Evolutionary conservation across 2,113 vertebrate genomes (phyloP).

Genomic region (Hippopotamus amphibius): DNA sequence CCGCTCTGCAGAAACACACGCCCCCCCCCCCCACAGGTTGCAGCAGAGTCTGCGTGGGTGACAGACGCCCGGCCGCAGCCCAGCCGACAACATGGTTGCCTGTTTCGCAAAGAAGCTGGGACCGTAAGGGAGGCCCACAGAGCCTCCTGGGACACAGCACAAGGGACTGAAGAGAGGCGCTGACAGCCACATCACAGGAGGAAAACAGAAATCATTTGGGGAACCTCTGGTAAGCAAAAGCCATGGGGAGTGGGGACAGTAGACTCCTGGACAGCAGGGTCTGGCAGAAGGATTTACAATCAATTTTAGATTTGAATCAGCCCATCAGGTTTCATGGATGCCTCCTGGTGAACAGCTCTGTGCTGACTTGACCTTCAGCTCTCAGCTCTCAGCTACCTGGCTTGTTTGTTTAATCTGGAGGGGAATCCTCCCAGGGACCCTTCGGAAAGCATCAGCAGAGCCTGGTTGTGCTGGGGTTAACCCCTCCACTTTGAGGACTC

Average conservation of each 20-base stretch:
- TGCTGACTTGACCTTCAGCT: not conserved
- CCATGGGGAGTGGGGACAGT: fast-evolving
- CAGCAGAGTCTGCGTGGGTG: not conserved
- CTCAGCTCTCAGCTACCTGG: not conserved
- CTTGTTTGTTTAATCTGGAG: not conserved
- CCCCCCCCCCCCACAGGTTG: constrained; percentile 70
- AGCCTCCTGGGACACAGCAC: not conserved
- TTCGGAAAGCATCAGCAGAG: not conserved
- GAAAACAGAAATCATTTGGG: not conserved
- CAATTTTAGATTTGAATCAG: not conserved
- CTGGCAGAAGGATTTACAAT: not conserved
- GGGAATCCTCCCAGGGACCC: not conserved
- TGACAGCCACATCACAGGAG: not conserved
- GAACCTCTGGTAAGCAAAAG: not conserved
- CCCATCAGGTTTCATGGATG: not conserved
- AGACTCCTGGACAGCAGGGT: not conserved
- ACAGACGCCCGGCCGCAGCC: constrained; percentile 57
- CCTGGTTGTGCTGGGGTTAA: not conserved
- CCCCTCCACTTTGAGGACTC: not conserved
- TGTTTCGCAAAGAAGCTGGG: constrained; percentile 10
- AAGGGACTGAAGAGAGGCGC: not conserved
- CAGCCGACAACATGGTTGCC: not conserved
- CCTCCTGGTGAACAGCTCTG: not conserved
- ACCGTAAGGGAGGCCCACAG: not conserved
- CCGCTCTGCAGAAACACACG: constrained; percentile 89